Evolutionary conservation across 2,113 vertebrate genomes (phyloP).

Genomic region (Solenodon paradoxus): DNA sequence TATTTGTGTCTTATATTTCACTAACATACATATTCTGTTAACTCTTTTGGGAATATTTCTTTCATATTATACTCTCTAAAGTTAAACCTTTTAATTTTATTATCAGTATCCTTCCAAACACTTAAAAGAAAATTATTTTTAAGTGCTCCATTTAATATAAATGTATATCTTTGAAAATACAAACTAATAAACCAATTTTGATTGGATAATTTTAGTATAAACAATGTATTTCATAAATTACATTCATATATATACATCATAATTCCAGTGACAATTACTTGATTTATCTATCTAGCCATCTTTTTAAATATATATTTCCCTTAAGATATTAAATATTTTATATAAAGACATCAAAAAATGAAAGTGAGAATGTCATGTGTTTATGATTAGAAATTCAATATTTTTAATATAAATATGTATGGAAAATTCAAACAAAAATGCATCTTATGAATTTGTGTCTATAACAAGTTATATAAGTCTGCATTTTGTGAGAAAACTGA

Average conservation of each 20-base stretch:
- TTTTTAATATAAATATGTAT: constrained; percentile 20
- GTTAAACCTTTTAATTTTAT: neutral
- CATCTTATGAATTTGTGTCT: neutral
- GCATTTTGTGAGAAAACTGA: neutral
- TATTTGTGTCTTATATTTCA: neutral
- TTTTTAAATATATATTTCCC: neutral
- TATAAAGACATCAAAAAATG: neutral
- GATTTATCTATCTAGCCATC: neutral
- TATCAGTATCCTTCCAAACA: neutral
- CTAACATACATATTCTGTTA: neutral
- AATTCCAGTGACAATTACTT: neutral
- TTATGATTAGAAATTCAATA: constrained; percentile 25
- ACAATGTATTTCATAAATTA: neutral
- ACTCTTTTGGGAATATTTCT: neutral
- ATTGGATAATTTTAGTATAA: neutral
- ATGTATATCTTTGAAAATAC: neutral
- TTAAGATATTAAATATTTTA: constrained; percentile 15
- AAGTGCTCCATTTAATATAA: neutral
- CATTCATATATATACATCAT: neutral
- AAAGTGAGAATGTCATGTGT: neutral
- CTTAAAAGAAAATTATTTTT: neutral
- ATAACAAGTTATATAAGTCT: neutral
- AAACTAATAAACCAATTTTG: neutral
- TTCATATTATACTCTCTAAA: neutral
- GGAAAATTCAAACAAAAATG: neutral